Conservation (phyloP, 2,113 vertebrate genomes). For the Myotis brandtii region DNA sequence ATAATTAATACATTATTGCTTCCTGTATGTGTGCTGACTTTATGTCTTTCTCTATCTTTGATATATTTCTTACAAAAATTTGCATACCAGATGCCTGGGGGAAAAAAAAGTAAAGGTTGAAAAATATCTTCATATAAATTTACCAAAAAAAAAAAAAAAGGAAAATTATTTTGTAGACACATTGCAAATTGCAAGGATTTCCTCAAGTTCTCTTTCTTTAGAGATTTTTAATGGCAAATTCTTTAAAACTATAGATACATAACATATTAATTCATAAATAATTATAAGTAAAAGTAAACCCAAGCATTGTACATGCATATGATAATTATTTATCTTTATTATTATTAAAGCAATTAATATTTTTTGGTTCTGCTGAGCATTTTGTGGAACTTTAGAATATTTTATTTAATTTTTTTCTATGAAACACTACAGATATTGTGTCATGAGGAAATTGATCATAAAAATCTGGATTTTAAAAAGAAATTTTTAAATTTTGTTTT, state of each 20-base stretch:
- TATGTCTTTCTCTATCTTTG: background rate
- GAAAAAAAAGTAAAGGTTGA: background rate
- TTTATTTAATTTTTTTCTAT: background rate
- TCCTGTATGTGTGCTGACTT: background rate
- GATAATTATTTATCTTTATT: background rate
- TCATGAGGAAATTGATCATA: background rate
- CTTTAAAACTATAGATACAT: background rate
- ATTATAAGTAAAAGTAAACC: background rate
- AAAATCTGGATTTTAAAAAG: background rate
- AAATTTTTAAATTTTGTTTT: background rate
- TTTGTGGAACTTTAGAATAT: background rate
- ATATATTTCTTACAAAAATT: background rate
- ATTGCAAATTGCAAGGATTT: background rate
- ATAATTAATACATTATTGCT: background rate
- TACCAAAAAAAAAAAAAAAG: background rate
- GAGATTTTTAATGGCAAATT: background rate
- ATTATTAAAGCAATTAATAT: background rate
- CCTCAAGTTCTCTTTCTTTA: background rate
- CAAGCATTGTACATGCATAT: background rate
- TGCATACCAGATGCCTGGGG: background rate
- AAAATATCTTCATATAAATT: background rate
- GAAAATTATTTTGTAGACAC: background rate
- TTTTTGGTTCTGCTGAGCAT: background rate
- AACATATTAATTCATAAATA: background rate
- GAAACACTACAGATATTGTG: background rate